Evolutionary conservation across 2,113 vertebrate genomes (phyloP), one percentile per base, ranked within the genome.

Genomic region (Apaloderma vittatum): DNA sequence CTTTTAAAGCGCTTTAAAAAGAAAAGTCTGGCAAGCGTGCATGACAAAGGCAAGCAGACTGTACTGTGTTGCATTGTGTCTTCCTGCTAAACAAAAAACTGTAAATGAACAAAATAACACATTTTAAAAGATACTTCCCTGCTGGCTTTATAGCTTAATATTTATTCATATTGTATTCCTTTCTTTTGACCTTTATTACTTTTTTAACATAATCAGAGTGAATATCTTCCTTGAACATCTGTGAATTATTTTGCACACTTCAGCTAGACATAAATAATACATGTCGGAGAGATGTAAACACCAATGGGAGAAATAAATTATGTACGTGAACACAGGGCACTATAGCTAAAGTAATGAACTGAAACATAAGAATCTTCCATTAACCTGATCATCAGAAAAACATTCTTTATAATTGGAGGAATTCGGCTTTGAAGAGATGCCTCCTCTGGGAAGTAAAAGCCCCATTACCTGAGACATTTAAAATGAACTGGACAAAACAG

Each of bases 281-380:
- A 96, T 95, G 90, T 36, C 70, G 45, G 65, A 65, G 61, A 92
- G 85, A 96, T 63, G 90, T 96, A 97, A 95, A 95, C 86, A 96
- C 90, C 94, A 95, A 77, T 13, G 79, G 90, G 95, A 92, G 95
- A 92, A 95, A 97, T 93, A 97, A 97, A 97, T 97, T 92, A 96
- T 97, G 97, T 59, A 96, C 46, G 65, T 92, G 94, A 88, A 67
- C 84, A 75, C 57, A 66, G 79, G 82, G 83, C 86, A 90, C 82
- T 88, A 93, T 59, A 93, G 88, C 88, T 86, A 51, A 92, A 96
- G 88, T 88, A 94, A 96, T 92, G 88, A 94, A 92, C 7, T 67
- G 76, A 93, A 90, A 90, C 14, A 22, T 34, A 94, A 93, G 77
- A 92, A 95, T 88, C 22, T 94, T 96, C 95, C 90, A 96, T 93